Evolutionary conservation across 2,113 vertebrate genomes (phyloP).

Genomic region (Erythrolamprus reginae): DNA sequence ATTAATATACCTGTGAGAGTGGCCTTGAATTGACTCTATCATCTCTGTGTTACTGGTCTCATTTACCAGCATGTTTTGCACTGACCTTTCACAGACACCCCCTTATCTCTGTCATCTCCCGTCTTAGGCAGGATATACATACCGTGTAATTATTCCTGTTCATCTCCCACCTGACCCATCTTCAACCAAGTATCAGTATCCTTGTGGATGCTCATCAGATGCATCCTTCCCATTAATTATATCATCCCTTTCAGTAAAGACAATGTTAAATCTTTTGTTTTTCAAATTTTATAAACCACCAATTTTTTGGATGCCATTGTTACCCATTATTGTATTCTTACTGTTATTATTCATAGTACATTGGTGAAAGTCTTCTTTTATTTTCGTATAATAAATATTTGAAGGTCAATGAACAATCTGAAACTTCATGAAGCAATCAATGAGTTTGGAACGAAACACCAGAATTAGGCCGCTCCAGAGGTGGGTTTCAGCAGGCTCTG

Average conservation of each 20-base stretch:
- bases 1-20: not conserved
- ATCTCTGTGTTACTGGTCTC: not conserved
- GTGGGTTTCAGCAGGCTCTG: no score
- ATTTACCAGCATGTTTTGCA: not conserved
- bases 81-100: not conserved
- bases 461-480: not conserved
- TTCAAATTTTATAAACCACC: not conserved
- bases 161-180: not conserved
- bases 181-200: not conserved
- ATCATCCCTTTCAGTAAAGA: not conserved
- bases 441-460: not conserved
- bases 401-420: not conserved
- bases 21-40: not conserved
- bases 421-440: not conserved
- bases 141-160: not conserved
- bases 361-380: not conserved
- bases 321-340: not conserved
- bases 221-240: not conserved
- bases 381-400: not conserved
- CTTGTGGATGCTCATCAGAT: not conserved
- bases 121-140: not conserved
- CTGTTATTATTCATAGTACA: not conserved
- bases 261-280: not conserved
- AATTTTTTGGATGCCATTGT: not conserved
- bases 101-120: not conserved